phyloP scores from a whole-genome alignment of 2,113 vertebrate species.

The Orthonyx spaldingii region DNA sequence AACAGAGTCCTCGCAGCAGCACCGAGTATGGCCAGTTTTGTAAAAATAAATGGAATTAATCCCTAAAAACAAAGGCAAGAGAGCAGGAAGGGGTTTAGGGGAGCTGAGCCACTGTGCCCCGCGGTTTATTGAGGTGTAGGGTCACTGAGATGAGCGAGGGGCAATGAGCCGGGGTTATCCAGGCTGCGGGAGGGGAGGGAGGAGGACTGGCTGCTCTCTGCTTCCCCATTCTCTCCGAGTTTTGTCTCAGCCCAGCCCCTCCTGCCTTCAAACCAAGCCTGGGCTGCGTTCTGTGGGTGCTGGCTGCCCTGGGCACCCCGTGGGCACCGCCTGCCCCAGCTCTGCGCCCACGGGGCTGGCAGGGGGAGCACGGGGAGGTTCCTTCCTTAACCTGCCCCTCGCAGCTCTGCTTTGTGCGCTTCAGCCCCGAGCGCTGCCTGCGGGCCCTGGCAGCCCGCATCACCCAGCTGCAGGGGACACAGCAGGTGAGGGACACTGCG shows the following conservation, averaged over 20 bases:
- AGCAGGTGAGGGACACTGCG: slow-evolving; percentile 40
- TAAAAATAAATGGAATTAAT: background rate
- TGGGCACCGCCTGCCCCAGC: background rate
- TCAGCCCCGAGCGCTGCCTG: slow-evolving; percentile 55
- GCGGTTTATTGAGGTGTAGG: background rate
- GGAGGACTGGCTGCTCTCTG: too few species aligned
- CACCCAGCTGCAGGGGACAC: slow-evolving; percentile 48
- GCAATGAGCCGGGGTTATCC: background rate
- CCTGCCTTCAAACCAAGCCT: background rate
- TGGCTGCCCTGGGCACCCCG: background rate
- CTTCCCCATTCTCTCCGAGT: background rate
- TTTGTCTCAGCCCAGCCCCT: background rate
- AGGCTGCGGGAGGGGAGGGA: too few species aligned
- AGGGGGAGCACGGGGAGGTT: background rate
- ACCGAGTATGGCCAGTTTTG: background rate
- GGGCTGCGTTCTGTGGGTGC: background rate
- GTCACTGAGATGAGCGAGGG: background rate
- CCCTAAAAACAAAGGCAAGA: background rate
- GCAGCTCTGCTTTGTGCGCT: slow-evolving; percentile 75
- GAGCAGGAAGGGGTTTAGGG: background rate
- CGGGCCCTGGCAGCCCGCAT: slow-evolving; percentile 61
- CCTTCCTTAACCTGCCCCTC: background rate
- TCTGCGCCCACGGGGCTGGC: fast-evolving
- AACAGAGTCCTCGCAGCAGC: background rate
- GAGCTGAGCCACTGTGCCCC: background rate